Percentiles rank a stretch among this genome's conserved stretches.
Evolutionary conservation across 2,113 vertebrate genomes (phyloP).

Genomic region (Channa argus): DNA sequence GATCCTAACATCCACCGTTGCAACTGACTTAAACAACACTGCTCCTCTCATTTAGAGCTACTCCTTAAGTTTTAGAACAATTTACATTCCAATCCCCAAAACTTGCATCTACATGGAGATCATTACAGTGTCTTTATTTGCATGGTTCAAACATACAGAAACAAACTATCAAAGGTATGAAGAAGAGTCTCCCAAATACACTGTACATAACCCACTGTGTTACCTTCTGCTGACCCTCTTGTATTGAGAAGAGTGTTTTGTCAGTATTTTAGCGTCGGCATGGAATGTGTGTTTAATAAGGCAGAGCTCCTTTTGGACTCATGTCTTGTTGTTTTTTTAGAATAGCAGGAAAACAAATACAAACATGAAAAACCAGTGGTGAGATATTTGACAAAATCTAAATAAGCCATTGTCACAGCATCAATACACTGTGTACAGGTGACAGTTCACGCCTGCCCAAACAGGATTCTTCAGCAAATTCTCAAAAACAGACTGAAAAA

Average conservation of each 20-base stretch:
- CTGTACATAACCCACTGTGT: slow-evolving; percentile 20
- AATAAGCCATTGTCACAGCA: slow-evolving; percentile 28
- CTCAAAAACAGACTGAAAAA: slow-evolving; percentile 8
- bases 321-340: too few species aligned
- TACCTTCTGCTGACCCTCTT: neutral
- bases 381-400: neutral
- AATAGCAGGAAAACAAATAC: too few species aligned
- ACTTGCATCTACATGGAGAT: neutral
- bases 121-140: slow-evolving; percentile 70
- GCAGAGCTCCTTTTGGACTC: slow-evolving; percentile 43
- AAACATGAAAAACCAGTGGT: slow-evolving; percentile 1
- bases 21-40: neutral
- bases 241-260: slow-evolving; percentile 7
- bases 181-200: slow-evolving; percentile 7
- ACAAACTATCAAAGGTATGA: slow-evolving; percentile 41
- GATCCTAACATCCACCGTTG: neutral
- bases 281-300: slow-evolving; percentile 72
- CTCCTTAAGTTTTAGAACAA: neutral
- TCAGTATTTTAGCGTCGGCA: neutral
- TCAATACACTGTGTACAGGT: slow-evolving; percentile 23
- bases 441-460: slow-evolving; percentile 17
- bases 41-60: too few species aligned
- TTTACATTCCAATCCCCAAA: neutral
- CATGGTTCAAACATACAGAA: slow-evolving; percentile 58
- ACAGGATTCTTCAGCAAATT: slow-evolving; percentile 4